Base-by-base conservation (phyloP, 2,797 vertebrate species). In the Bradypodion ventrale region DNA sequence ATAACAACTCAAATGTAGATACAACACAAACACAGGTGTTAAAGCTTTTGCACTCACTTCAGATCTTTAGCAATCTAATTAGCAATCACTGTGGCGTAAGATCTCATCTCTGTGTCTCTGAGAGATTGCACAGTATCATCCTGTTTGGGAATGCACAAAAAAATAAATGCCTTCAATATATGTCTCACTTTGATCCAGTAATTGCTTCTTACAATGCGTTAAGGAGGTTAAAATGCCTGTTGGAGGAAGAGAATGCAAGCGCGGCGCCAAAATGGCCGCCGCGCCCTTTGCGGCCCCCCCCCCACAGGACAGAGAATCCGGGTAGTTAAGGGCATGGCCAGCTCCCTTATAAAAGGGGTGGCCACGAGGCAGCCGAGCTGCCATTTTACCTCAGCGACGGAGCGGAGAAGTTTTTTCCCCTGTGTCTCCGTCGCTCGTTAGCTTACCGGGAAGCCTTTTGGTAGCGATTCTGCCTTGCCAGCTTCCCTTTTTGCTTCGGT, bases 151-250 rank as follows among this genome's bases (percentile, higher is more conserved):
- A 90, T 60, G 62, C 32, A n/a, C 89, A 87, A 82, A 87, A n/a
- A 91, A 92, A 86, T 91, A 94, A 92, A 88, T 40, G 85, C 90
- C 81, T 79, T 84, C 23, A 83, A 82, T 90, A 92, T 94, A 90
- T 84, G 84, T 90, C 94, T 93, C 93, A 92, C 92, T 93, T 87
- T 90, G 76, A 87, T 90, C 92, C 94, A 82, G 87, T 87, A 92
- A 93, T 88, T 92, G 80, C 69, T 93, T 90, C 81, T 88, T 86
- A 83, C 52, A 81, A 85, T 93, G 90, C 88, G 83, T 66, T 75
- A 89, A 60, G 76, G 87, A 83, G 83, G 80, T 87, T 92, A 92
- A 90, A n/a, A 80, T 72, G 69, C 82, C 81, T 72, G 68, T 37
- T 88, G n/a, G 60, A 86, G n/a, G 35, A 80, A 73, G 87, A 89